Evolutionary conservation across 2,888 invertebrate species (phyloP).

Genomic region (Ophion ellenae): DNA sequence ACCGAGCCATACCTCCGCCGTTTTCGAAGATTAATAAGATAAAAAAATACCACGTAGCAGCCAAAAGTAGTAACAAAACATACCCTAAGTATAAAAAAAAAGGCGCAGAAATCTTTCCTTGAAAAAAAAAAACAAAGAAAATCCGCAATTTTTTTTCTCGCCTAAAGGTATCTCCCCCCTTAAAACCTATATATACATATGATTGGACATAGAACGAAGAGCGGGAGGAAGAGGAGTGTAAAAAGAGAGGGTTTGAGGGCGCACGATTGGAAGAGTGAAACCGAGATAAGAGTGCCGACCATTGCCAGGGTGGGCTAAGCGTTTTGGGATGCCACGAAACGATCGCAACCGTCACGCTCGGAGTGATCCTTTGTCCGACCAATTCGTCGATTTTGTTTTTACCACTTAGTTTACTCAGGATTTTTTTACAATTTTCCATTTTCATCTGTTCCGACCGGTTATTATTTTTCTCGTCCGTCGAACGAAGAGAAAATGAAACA

Average conservation of each 20-base stretch:
- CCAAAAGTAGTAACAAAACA: too few species aligned
- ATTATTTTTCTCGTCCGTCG: neutral
- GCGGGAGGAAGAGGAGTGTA: neutral
- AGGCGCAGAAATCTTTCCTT: too few species aligned
- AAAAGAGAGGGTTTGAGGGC: slow-evolving; percentile 1
- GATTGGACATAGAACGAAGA: neutral
- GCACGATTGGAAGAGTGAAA: slow-evolving; percentile 15
- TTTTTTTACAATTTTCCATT: slow-evolving; percentile 29
- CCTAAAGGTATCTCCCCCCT: too few species aligned
- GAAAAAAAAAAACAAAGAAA: too few species aligned
- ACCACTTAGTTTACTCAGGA: slow-evolving; percentile 52
- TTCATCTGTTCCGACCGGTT: neutral
- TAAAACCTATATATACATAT: neutral
- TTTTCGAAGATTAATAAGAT: too few species aligned
- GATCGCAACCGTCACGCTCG: slow-evolving; percentile 72
- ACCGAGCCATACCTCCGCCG: too few species aligned
- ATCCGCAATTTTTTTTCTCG: too few species aligned
- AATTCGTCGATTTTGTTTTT: slow-evolving; percentile 64
- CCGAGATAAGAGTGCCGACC: slow-evolving; percentile 18
- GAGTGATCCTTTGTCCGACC: slow-evolving; percentile 67
- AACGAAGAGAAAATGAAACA: neutral
- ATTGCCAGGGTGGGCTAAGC: slow-evolving; percentile 59
- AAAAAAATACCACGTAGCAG: too few species aligned
- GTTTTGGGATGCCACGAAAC: slow-evolving; percentile 65
- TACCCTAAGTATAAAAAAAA: too few species aligned